These are phyloP conservation scores for Mizuhopecten yessoensis DNA, from an alignment of 1,140 invertebrate genomes.

Conservation along the genomic window DNA sequence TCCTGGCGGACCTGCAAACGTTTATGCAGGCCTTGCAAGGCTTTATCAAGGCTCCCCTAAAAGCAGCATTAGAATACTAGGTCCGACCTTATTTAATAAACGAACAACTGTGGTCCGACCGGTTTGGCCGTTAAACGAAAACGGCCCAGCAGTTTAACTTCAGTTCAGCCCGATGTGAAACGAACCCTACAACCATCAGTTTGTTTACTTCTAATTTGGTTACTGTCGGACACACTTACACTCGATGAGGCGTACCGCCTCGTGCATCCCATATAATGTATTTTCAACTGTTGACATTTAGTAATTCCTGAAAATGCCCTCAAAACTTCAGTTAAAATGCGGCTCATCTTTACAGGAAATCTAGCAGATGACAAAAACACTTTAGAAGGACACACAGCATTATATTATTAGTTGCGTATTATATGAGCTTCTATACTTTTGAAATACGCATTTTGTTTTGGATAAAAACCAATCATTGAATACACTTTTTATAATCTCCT, in stretches of 20 bases:
- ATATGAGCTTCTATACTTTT: not conserved
- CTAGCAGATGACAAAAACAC: not conserved
- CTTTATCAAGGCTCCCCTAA: too few species aligned
- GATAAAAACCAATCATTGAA: not conserved
- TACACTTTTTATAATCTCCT: not conserved
- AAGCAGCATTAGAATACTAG: too few species aligned
- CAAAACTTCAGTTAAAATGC: constrained; percentile 6
- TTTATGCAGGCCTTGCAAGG: too few species aligned
- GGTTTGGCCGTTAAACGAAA: too few species aligned
- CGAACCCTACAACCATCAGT: too few species aligned
- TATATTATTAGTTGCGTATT: not conserved
- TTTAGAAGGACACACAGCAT: not conserved
- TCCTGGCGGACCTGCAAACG: too few species aligned
- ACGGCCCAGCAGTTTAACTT: too few species aligned
- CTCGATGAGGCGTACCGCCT: not conserved
- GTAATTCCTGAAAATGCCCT: not conserved
- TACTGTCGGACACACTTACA: not conserved
- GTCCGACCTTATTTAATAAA: too few species aligned
- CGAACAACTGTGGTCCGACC: too few species aligned
- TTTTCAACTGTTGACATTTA: not conserved
- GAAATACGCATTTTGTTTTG: not conserved
- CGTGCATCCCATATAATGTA: not conserved
- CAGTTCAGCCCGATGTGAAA: too few species aligned
- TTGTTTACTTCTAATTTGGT: not conserved
- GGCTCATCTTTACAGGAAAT: not conserved